These are phyloP conservation scores for Antechinus flavipes DNA, from an alignment of 2,113 vertebrate genomes.

Conservation along the genomic window DNA sequence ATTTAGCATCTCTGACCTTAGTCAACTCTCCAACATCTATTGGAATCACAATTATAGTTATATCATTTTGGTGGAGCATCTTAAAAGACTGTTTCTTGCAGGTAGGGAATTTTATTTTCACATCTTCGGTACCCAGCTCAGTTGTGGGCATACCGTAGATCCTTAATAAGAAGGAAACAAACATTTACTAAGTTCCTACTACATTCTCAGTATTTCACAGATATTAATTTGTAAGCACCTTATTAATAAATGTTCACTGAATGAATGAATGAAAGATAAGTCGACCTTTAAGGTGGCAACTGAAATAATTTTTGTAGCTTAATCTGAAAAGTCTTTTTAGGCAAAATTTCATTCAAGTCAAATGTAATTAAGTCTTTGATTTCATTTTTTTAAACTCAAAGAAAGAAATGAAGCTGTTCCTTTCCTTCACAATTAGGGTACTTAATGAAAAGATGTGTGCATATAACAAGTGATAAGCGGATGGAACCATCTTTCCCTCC, in stretches of 20 bases:
- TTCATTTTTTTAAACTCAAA: conserved; percentile 78
- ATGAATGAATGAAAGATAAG: not conserved
- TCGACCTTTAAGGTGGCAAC: conserved; percentile 48
- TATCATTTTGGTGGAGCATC: not conserved
- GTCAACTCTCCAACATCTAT: not conserved
- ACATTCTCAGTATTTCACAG: not conserved
- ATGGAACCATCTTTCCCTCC: not conserved
- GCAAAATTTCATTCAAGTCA: conserved; percentile 78
- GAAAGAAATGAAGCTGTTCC: conserved; percentile 70
- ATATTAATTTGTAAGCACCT: not conserved
- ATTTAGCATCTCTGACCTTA: not conserved
- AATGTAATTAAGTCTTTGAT: conserved; percentile 82
- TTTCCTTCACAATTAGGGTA: conserved; percentile 67
- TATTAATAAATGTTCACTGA: not conserved
- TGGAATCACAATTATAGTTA: not conserved
- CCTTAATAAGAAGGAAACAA: not conserved
- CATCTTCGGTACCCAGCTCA: not conserved
- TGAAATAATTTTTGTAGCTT: conserved; percentile 58
- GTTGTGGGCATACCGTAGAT: not conserved
- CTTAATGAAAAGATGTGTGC: conserved; percentile 33
- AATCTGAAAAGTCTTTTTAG: conserved; percentile 79
- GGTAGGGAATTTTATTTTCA: too few relatives aligned
- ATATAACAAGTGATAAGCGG: not conserved
- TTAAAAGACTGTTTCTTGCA: not conserved
- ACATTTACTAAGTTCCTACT: not conserved